phyloP scores from a whole-genome alignment of 2,888 invertebrate species.

The Syritta pipiens region DNA sequence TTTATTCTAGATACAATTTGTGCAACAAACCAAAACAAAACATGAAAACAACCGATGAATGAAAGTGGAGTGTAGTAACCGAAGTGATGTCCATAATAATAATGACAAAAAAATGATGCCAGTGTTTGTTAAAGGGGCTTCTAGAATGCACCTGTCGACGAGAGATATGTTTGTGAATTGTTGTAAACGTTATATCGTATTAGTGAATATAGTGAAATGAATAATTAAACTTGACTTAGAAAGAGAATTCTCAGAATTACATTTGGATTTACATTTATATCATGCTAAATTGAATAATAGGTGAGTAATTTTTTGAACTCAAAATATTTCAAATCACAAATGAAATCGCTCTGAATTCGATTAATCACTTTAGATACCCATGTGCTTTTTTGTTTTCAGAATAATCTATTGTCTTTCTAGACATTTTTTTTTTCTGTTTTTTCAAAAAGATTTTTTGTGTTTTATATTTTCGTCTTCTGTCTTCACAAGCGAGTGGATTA shows the following conservation, averaged over 20 bases:
- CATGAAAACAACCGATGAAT: constrained; percentile 3
- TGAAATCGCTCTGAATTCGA: not conserved
- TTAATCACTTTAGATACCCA: constrained; percentile 19
- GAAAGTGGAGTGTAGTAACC: constrained; percentile 1
- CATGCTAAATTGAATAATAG: constrained; percentile 43
- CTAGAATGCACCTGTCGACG: constrained; percentile 33
- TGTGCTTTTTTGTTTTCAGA: constrained; percentile 34
- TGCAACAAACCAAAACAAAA: constrained; percentile 15
- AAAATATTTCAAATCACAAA: no score
- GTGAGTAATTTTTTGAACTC: constrained; percentile 36
- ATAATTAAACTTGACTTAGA: constrained; percentile 32
- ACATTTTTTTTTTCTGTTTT: not conserved
- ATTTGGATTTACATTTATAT: constrained; percentile 49
- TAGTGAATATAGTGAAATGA: constrained; percentile 23
- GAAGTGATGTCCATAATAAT: not conserved
- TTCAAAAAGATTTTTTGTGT: not conserved
- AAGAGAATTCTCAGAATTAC: constrained; percentile 16
- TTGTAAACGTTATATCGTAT: constrained; percentile 24
- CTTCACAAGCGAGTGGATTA: constrained; percentile 40
- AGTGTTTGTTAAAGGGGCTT: constrained; percentile 28
- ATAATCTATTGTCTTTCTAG: not conserved
- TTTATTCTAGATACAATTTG: constrained; percentile 33
- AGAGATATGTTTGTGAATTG: constrained; percentile 37
- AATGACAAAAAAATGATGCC: constrained; percentile 45
- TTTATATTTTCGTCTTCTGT: not conserved